Base-by-base conservation (phyloP, 2,113 vertebrate species). In the Aldabrachelys gigantea region DNA sequence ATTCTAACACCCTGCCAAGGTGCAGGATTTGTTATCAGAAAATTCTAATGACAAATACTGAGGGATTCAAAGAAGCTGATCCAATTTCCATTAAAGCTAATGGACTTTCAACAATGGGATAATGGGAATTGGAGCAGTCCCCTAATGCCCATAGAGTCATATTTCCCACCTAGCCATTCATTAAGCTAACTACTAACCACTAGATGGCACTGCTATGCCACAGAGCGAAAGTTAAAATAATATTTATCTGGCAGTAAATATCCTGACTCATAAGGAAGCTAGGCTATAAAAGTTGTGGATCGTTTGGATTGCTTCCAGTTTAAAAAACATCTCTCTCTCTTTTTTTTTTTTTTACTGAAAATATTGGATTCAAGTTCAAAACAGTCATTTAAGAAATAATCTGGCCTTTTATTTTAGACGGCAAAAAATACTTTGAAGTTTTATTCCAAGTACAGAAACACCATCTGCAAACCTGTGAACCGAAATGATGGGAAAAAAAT, bases 221-320 rank as follows among this genome's bases (percentile, higher is more conserved):
- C 82, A 69, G 72, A 75, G 89, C 87, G 92, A 90, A 89, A 97
- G 89, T 91, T 94, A 97, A 95, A 96, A 97, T 95, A 97, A 96
- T 97, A 97, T 97, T 97, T 97, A 97, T 93, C 93, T 96, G 96
- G 96, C 96, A 95, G 84, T 96, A 96, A 95, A 97, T 95, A 82
- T 96, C 94, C 96, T 96, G 97, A 96, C 96, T 97, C 96, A 97
- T 91, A 97, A 97, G 95, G 96, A 97, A 97, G 94, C 72, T 93
- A 94, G 94, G 94, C 96, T 97, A 96, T 96, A 96, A 96, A 97
- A 95, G 85, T 89, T 0, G 2, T 79, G 95, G 96, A 96, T 93
- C 95, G 88, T 95, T 96, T 97, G 97, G 96, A 96, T 94, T 87
- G 53, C 81, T 95, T 97, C 96, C 97, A 97, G 95, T 83, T 94